phyloP scores from a whole-genome alignment of 1,140 invertebrate genomes.

The Vanessa atalanta region DNA sequence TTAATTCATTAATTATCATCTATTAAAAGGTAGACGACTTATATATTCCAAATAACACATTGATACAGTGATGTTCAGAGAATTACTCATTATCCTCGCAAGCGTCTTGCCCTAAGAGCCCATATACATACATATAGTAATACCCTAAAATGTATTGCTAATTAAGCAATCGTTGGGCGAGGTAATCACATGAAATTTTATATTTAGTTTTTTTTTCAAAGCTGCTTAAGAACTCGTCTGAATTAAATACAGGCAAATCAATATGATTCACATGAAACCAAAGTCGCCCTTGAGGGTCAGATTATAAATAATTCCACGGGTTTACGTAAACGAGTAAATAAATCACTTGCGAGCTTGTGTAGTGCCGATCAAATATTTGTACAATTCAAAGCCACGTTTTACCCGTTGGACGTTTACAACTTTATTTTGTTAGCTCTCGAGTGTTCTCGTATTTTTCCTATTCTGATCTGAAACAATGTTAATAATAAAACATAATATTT shows the following conservation, averaged over 20 bases:
- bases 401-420: background rate
- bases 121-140: no score
- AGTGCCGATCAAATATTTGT: slow-evolving; percentile 20
- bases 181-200: no score
- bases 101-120: no score
- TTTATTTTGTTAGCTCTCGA: slow-evolving; percentile 3
- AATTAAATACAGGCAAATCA: background rate
- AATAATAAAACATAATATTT: slow-evolving; percentile 1
- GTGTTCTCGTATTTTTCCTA: slow-evolving; percentile 8
- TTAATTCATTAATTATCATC: no score
- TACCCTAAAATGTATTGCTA: no score
- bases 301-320: slow-evolving; percentile 11
- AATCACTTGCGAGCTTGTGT: slow-evolving; percentile 3
- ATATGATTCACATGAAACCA: background rate
- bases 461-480: background rate
- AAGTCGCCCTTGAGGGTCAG: slow-evolving; percentile 17
- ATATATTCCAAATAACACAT: no score
- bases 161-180: no score
- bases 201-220: no score
- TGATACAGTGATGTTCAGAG: no score
- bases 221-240: background rate
- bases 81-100: no score
- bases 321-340: slow-evolving; percentile 20
- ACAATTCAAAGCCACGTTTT: background rate
- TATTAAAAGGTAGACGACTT: no score